Percentiles rank a stretch among this genome's conserved stretches.
Evolutionary conservation across 2,888 invertebrate species (phyloP).

Genomic region (Rhingia campestris): DNA sequence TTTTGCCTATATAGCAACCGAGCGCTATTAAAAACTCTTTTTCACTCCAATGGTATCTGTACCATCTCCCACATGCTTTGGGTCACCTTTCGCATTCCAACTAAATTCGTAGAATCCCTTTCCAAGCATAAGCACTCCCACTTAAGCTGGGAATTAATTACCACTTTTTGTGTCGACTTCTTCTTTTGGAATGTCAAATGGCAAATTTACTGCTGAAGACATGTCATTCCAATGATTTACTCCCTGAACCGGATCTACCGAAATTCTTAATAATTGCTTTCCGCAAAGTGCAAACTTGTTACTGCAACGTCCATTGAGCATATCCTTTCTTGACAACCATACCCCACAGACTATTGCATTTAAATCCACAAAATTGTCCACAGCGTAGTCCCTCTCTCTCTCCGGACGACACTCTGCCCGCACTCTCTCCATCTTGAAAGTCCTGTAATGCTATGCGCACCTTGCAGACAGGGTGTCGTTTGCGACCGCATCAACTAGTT

Average conservation of each 20-base stretch:
- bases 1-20: too few species aligned
- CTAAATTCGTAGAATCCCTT: background rate
- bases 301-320: background rate
- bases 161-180: slow-evolving; percentile 22
- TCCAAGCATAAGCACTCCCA: background rate
- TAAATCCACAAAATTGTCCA: slow-evolving; percentile 16
- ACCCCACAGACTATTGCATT: slow-evolving; percentile 32
- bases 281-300: slow-evolving; percentile 10
- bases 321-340: background rate
- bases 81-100: background rate
- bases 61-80: background rate
- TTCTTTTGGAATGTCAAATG: slow-evolving; percentile 35
- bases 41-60: too few species aligned
- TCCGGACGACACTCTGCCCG: slow-evolving; percentile 2
- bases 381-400: slow-evolving; percentile 34
- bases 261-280: background rate
- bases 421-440: slow-evolving; percentile 25
- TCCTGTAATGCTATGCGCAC: slow-evolving; percentile 38
- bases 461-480: slow-evolving; percentile 3
- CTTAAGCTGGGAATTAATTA: slow-evolving; percentile 47
- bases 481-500: slow-evolving; percentile 24
- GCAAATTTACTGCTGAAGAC: slow-evolving; percentile 48
- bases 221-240: slow-evolving; percentile 61
- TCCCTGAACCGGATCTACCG: background rate
- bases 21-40: too few species aligned